A percentile compares a stretch with the other conserved stretches of the same genome.
Evolutionary conservation across 1,140 invertebrate species (phyloP).

Genomic region (Brachystomella parvula): DNA sequence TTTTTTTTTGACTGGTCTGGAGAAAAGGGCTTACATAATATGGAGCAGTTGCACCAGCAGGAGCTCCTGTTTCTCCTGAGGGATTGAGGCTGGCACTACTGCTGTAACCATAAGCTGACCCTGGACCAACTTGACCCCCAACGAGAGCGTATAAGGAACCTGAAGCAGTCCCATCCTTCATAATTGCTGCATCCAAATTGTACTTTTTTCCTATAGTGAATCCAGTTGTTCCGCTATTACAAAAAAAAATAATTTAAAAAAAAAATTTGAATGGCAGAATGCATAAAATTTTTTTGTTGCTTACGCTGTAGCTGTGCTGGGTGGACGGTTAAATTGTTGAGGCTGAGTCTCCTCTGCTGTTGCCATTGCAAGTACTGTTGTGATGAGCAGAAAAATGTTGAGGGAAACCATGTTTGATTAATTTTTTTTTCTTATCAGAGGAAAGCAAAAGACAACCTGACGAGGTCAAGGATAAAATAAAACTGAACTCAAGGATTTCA

Average conservation of each 20-base stretch:
- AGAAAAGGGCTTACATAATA: neutral
- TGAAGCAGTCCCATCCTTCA: neutral
- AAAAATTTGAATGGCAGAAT: neutral
- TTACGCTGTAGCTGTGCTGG: too few relatives aligned
- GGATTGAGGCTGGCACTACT: neutral
- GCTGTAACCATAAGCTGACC: neutral
- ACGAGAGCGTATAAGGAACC: neutral
- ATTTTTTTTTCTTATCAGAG: neutral
- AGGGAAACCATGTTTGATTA: neutral
- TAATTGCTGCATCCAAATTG: neutral
- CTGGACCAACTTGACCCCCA: neutral
- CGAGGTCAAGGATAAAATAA: neutral
- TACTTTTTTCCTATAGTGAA: neutral
- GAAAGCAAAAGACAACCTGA: neutral
- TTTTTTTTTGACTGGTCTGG: neutral
- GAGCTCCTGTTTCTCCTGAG: neutral
- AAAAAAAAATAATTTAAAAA: neutral
- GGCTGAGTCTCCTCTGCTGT: neutral
- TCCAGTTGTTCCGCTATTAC: neutral
- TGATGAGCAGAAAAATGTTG: neutral
- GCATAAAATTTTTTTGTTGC: neutral
- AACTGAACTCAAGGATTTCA: too few relatives aligned
- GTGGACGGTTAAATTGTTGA: neutral
- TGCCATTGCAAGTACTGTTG: neutral
- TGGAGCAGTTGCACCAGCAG: neutral